These are phyloP conservation scores for Arvicanthis niloticus DNA, from an alignment of 2,113 vertebrate species.

Conservation along the genomic window DNA sequence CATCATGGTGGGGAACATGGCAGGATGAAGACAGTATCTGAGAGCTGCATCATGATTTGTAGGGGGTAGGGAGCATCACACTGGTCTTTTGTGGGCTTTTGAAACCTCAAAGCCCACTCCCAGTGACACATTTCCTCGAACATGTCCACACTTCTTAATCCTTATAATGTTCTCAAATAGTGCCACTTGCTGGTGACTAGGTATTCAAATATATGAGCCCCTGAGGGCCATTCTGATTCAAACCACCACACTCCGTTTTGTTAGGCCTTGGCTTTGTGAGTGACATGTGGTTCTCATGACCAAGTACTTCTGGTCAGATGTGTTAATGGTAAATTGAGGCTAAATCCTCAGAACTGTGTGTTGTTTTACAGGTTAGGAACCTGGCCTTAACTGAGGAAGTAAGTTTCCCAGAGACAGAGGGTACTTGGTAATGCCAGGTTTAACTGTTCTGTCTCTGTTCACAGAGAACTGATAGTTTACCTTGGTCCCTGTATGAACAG, in stretches of 20 bases:
- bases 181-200: neutral
- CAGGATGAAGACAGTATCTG: neutral
- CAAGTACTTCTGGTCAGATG: rapidly evolving
- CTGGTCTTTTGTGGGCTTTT: neutral
- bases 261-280: neutral
- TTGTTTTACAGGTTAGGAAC: neutral
- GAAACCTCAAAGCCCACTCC: neutral
- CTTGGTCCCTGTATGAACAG: neutral
- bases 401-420: neutral
- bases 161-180: neutral
- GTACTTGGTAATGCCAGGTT: neutral
- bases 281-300: rapidly evolving
- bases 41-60: neutral
- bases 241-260: neutral
- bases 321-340: neutral
- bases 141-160: neutral
- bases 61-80: neutral
- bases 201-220: neutral
- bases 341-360: neutral
- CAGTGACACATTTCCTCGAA: neutral
- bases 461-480: neutral
- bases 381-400: neutral
- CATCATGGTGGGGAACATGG: neutral
- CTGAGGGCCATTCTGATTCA: neutral
- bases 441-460: neutral